Evolutionary conservation across 2,888 invertebrate species (phyloP), one percentile per base, ranked within the genome.

Genomic region (Lepidochitona cinerea): DNA sequence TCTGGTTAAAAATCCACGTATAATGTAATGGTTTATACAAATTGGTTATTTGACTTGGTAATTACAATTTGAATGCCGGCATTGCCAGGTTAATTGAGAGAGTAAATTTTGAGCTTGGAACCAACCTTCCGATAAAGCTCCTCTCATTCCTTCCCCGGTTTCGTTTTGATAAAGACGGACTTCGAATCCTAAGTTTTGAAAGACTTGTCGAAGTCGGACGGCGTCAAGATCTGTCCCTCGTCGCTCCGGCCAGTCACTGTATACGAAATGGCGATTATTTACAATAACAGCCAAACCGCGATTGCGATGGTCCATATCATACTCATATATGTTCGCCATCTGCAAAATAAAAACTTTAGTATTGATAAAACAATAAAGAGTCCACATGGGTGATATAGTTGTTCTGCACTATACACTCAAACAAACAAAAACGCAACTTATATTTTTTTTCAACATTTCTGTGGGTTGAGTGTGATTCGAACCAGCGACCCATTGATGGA

Each of bases 221-320:
- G 95, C 94, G 90, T 98, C 98, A 64, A 94, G 94, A 87, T 96
- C 95, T 0, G 97, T 97, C 0, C 97, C 98, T 80, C 94, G 93
- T 64, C 91, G 78, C 9, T 83, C 82, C 6, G 84, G 80, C 77
- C 91, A 86, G 7, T 84, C 79, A 3, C 90, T 88, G 18, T 75
- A 72, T 90, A 84, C 93, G 87, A 97, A 98, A 85, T 93, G 92
- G 91, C 96, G 95, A 89, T 98, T 97, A 89, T 97, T 98, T 87
- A 98, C 96, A 85, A 98, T 96, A 23, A 97, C 90, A 2, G 97
- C 97, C 81, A 94, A 91, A 2, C 98, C 97, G 73, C 97, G 93
- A 77, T 93, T 92, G 32, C 83, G 75, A 89, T 97, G 95, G 84
- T 94, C 93, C 97, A 97, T 97, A 81, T 95, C 95, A 89, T 97